phyloP scores from a whole-genome alignment of 2,888 invertebrate genomes.

The Chaetoderma sp. region DNA sequence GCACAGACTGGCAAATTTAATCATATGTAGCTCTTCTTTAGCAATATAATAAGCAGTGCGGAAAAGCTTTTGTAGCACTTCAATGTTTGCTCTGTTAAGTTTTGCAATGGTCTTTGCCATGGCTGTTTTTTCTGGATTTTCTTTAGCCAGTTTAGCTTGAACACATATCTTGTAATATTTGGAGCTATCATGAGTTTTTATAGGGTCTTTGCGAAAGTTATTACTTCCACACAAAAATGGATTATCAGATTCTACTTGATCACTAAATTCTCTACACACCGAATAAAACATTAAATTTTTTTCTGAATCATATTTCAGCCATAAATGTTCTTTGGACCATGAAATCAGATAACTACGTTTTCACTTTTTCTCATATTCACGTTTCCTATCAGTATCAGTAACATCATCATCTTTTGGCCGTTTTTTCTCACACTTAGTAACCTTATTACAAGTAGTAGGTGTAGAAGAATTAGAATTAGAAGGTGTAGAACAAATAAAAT shows the following conservation, averaged over 20 bases:
- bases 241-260: not conserved
- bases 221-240: not conserved
- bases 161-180: not conserved
- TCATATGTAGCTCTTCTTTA: not conserved
- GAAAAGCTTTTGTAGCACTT: not conserved
- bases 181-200: not conserved
- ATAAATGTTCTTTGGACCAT: not conserved
- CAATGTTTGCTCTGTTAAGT: no score
- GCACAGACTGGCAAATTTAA: not conserved
- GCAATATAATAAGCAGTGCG: constrained; percentile 1
- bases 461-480: no score
- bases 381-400: no score
- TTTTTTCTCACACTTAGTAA: no score
- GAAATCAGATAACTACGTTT: not conserved
- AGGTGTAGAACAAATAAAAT: no score
- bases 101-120: not conserved
- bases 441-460: no score
- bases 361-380: not conserved
- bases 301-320: not conserved
- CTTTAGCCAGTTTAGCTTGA: not conserved
- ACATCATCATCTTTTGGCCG: no score
- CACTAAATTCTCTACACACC: not conserved
- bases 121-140: not conserved
- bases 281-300: not conserved
- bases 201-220: not conserved